These are phyloP conservation scores for Paralichthys olivaceus DNA, from an alignment of 2,113 vertebrate species.

Conservation along the genomic window DNA sequence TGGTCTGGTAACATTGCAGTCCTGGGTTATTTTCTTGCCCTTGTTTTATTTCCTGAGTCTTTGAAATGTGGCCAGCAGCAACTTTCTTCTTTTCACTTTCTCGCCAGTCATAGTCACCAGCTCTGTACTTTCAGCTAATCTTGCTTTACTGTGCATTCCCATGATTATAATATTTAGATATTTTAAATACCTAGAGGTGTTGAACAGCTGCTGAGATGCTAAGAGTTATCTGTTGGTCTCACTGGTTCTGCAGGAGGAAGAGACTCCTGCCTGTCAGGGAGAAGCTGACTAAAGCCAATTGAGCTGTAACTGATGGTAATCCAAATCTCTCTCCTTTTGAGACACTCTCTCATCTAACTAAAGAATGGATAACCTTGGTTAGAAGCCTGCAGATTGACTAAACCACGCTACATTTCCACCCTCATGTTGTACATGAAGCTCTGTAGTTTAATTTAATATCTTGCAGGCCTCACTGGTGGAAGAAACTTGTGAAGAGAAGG, in stretches of 20 bases:
- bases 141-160: not conserved
- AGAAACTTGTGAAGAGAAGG: constrained; percentile 22
- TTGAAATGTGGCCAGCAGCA: not conserved
- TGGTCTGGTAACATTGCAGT: not conserved
- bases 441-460: constrained; percentile 30
- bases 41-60: not conserved
- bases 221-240: not conserved
- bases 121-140: not conserved
- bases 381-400: constrained; percentile 11
- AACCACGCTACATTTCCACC: not conserved
- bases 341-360: constrained; percentile 20
- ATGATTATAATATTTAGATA: not conserved
- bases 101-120: no score
- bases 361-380: constrained; percentile 23
- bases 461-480: not conserved
- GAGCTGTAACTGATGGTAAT: constrained; percentile 28
- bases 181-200: not conserved
- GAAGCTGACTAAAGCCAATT: constrained; percentile 18
- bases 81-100: no score
- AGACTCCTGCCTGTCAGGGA: constrained; percentile 6
- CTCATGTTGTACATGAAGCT: not conserved
- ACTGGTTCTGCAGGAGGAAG: not conserved
- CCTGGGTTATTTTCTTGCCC: not conserved
- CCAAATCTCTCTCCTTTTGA: constrained; percentile 16
- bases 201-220: not conserved